phyloP scores from a whole-genome alignment of 1,140 invertebrate species.

The Dolichoris vasculosae region DNA sequence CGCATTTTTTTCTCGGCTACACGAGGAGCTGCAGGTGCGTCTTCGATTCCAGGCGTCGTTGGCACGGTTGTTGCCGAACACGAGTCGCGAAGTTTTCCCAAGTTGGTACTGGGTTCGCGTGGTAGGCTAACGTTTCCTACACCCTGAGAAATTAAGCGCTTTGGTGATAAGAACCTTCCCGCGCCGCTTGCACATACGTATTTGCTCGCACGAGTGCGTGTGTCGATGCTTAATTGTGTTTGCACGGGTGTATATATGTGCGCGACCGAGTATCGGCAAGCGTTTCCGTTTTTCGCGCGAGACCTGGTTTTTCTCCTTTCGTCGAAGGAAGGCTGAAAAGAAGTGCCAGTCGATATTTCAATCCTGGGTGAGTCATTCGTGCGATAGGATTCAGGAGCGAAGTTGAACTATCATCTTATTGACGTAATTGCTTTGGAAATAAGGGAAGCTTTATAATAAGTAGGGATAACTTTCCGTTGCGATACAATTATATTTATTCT shows the following conservation, averaged over 20 bases:
- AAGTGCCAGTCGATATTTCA: conserved; percentile 3
- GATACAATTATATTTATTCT: conserved; percentile 36
- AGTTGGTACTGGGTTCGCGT: conserved; percentile 44
- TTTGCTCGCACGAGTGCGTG: not conserved
- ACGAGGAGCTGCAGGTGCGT: conserved; percentile 9
- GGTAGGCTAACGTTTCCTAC: conserved; percentile 32
- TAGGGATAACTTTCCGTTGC: conserved; percentile 10
- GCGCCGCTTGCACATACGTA: not conserved
- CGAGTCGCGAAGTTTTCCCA: conserved; percentile 47
- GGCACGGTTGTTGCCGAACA: not conserved
- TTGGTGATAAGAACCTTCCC: conserved; percentile 30
- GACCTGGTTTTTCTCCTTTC: conserved; percentile 25
- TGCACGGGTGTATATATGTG: too few relatives aligned
- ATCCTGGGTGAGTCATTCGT: not conserved
- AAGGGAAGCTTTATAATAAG: conserved; percentile 7
- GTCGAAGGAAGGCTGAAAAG: not conserved
- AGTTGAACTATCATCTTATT: conserved; percentile 18
- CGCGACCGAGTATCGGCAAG: not conserved
- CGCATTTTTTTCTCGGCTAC: not conserved
- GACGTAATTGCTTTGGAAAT: conserved; percentile 2
- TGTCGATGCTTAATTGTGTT: too few relatives aligned
- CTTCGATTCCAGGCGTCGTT: conserved; percentile 23
- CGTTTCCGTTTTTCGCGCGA: not conserved
- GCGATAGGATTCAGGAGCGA: not conserved
- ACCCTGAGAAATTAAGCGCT: conserved; percentile 29